Evolutionary conservation across 1,140 invertebrate species (phyloP), one percentile per base, ranked within the genome.

Genomic region (Thaumetopoea pityocampa): DNA sequence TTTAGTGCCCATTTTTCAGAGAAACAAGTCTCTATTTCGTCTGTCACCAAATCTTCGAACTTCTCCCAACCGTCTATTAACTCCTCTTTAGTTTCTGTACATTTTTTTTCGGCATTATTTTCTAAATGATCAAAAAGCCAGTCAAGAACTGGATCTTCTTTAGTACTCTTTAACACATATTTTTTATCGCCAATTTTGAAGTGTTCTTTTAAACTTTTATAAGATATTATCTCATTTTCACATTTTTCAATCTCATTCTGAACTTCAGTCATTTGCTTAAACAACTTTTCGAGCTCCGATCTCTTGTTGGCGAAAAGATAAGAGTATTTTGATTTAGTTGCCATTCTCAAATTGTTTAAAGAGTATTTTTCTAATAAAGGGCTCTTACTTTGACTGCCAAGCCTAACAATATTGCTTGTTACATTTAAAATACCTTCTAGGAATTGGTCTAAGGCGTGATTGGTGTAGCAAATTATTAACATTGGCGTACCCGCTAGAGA

Each of bases 401-500:
- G 82, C 34, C 94, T 85, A 4, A 95, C 73, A 33, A 96, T 83
- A 38, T 85, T 82, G 0, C 85, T 52, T 1, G 88, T 91, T 2
- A 85, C 70, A 23, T 69, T 42, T 2, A 88, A 55, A 5, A 93
- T 86, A 6, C 91, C 92, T 70, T 95, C 90, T n/a, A 97, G 67
- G 69, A 97, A 96, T 67, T 96, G 94, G 84, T 96, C 95, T 5
- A 97, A 67, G 5, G 95, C 94, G 77, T 96, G 93, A 76, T 96
- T 97, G 1, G 94, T 96, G 54, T 91, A 94, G 55, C 93, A 94
- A 14, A 96, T 90, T 2, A 96, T 86, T 1, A 96, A 63, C 56
- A 96, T 93, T 3, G 94, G 94, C 0, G 80, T 85, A 4, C 74
- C 63, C 62, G 69, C 57, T 15, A 82, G 40, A 5, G 73, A 72